Evolutionary conservation across 1,140 invertebrate species (phyloP), one percentile per base, ranked within the genome.

Genomic region (Zeugodacus cucurbitae): DNA sequence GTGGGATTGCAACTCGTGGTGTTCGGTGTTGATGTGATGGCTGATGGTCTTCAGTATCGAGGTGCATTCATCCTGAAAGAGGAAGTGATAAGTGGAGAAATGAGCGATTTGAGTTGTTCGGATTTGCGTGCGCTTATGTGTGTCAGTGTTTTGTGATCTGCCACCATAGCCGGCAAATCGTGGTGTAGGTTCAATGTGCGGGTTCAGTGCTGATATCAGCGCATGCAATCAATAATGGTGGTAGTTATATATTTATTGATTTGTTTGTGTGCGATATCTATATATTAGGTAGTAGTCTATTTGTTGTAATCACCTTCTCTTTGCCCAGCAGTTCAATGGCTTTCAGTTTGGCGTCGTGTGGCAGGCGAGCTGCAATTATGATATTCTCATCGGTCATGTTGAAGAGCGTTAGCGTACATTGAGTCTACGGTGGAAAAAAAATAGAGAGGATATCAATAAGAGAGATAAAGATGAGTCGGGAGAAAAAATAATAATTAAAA

Each of bases 351-450:
- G 95, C 94, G 37, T 96, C 95, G 89, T 96, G 95, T 58, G 96
- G 95, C 88, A 98, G 94, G 89, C 96, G 96, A 29, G 97, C 97
- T 29, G 96, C 96, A 90, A 98, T 96, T 90, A 98, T 97, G 82
- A 98, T 96, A 93, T 98, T 98, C 92, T 98, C 97, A 90, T 96
- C 96, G 88, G 96, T 97, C 90, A 97, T 95, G 90, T 97, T 97
- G 94, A 97, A 97, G 89, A 98, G 94, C 90, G 96, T 96, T 91
- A 98, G 94, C 26, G 96, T 96, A 94, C 97, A 98, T 90, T 96
- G 95, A 64, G 96, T 97, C 96, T 97, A 94, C 87, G 95, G 94
- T 92, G 89, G 90, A 85, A 20, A 62, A 29, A 88, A 86, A 85
- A 34, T 62, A 4, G 1, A n/a, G 74, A 11, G 32, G 34, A 41